These are phyloP conservation scores for Leptinotarsa undecemlineata DNA, from an alignment of 1,140 invertebrate genomes.

Conservation along the genomic window DNA sequence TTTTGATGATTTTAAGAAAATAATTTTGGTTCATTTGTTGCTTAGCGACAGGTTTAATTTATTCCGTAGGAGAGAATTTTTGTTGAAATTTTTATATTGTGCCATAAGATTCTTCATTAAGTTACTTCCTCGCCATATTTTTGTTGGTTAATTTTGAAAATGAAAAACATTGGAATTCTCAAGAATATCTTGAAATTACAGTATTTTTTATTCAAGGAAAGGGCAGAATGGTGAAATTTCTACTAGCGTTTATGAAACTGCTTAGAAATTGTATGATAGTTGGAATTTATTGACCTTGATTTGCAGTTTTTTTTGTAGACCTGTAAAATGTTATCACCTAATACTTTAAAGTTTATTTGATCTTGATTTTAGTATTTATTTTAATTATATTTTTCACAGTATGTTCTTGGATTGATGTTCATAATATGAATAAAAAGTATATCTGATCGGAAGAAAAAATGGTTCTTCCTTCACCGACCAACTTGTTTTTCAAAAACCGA, in stretches of 20 bases:
- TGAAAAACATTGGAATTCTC: too few species aligned
- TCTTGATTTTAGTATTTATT: conserved; percentile 34
- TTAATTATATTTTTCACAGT: conserved; percentile 31
- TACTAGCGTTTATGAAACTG: not conserved
- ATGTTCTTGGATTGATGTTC: too few species aligned
- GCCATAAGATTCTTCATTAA: not conserved
- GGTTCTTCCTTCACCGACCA: too few species aligned
- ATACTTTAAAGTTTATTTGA: conserved; percentile 7
- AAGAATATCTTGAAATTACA: not conserved
- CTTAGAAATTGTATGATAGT: not conserved
- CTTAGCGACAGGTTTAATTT: not conserved
- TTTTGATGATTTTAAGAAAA: not conserved
- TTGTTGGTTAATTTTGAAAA: too few species aligned
- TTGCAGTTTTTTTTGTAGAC: not conserved
- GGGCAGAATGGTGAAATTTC: not conserved
- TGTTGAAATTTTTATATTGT: not conserved
- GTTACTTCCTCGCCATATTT: not conserved
- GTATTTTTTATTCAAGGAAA: not conserved
- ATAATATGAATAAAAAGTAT: too few species aligned
- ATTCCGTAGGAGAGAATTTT: not conserved
- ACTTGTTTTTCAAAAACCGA: too few species aligned
- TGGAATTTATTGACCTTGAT: not conserved
- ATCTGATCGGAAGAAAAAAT: too few species aligned
- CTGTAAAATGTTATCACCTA: not conserved
- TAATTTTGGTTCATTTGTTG: not conserved